Base-by-base conservation (phyloP, 2,888 invertebrate species). In the Drosophila subsilvestris region DNA sequence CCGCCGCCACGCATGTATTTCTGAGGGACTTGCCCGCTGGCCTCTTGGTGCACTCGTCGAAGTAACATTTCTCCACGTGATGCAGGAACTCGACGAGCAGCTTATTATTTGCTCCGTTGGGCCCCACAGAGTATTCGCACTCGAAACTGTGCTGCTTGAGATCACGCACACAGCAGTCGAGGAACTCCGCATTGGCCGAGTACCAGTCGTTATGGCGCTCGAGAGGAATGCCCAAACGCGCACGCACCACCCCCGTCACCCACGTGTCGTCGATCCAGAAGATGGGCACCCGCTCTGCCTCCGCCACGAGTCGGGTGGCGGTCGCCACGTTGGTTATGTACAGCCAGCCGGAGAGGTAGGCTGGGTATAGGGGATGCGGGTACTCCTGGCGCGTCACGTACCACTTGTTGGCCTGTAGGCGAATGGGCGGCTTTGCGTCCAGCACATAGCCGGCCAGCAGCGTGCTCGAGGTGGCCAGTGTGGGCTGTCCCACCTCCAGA, bases 241-340 rank as follows among this genome's bases (percentile, higher is more conserved):
- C 92, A 8, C 95, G 93, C 32, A 98, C 91, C 54, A 97, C 93
- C 1, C 98, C 98, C 0, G 98, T 98, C 0, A 98, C 92, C 90
- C 95, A 96, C 49, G 96, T 95, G 90, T 98, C 98, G 89, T 98
- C 98, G 68, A 98, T 97, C 98, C 98, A 98, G 92, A 98, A 98
- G 82, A 95, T 96, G 18, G 93, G 93, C n/a, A 94, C 92, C 42
- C 92, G 89, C 32, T 92, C 89, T 0, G 95, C 94, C 76, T 94
- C 92, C 3, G 93, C 88, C 22, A 94, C 93, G 55, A 98, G 88
- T 20, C 92, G 92, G 18, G 89, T 88, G 0, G 95, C 95, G 2
- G 95, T 93, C 73, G 93, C 92, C 0, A 95, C 94, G 62, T 95
- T 96, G 3, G 96, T 95, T 1, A 96, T 93, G 79, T 97, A 97